phyloP scores from a whole-genome alignment of 1,140 invertebrate genomes.

The Glomeris maerens region DNA sequence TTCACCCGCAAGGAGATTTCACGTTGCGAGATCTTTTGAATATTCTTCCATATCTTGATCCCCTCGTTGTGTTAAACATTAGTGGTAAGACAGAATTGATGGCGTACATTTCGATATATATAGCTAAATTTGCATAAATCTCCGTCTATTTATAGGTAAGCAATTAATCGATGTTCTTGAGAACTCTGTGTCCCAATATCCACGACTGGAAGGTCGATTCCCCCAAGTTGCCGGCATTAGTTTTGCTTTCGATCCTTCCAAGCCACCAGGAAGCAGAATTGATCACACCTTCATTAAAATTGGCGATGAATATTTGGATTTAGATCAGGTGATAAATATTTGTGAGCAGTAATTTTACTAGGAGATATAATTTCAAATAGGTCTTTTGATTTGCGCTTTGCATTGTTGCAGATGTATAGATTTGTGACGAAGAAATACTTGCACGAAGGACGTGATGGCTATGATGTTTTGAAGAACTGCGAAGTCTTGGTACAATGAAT shows the following conservation, averaged over 20 bases:
- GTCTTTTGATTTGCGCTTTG: not conserved
- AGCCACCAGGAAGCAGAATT: constrained; percentile 51
- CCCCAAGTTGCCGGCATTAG: constrained; percentile 63
- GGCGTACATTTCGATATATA: constrained; percentile 16
- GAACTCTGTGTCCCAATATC: constrained; percentile 60
- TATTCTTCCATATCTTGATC: constrained; percentile 70
- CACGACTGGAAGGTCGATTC: constrained; percentile 64
- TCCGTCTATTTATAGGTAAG: constrained; percentile 34
- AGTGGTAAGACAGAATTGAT: constrained; percentile 28
- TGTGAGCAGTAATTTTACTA: not conserved
- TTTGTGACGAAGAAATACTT: constrained; percentile 67
- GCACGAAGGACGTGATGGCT: constrained; percentile 63
- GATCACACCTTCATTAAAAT: constrained; percentile 56
- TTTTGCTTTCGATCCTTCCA: constrained; percentile 68
- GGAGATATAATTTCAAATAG: no score
- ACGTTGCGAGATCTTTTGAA: constrained; percentile 64
- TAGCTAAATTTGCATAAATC: constrained; percentile 9
- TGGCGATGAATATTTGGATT: constrained; percentile 63
- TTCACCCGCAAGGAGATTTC: constrained; percentile 61
- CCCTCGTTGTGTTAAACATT: constrained; percentile 53
- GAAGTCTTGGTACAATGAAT: constrained; percentile 55
- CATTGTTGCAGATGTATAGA: constrained; percentile 40
- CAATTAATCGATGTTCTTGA: constrained; percentile 58
- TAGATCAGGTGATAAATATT: constrained; percentile 37
- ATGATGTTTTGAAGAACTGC: constrained; percentile 56